Evolutionary conservation across 2,113 vertebrate species (phyloP).

Genomic region (Pomatorhinus ruficollis): DNA sequence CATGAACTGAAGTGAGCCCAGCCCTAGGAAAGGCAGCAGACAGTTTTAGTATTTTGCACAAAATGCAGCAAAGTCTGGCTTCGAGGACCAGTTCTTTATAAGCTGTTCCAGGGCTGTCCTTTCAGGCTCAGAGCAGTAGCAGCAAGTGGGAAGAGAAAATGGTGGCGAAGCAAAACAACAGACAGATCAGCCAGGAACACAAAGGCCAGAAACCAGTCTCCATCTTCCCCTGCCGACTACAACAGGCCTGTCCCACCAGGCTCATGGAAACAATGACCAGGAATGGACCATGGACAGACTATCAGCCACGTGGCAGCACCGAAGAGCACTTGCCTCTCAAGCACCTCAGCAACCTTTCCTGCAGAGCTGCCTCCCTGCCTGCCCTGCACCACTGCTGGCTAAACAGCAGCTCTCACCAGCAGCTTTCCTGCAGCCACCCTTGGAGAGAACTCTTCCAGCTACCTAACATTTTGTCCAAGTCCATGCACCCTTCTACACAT

Average conservation of each 20-base stretch:
- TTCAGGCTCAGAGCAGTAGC: neutral
- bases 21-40: neutral
- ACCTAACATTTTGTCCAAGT: neutral
- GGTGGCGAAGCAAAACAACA: accelerated
- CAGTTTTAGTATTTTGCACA: neutral
- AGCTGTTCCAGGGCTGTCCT: neutral
- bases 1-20: neutral
- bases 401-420: neutral
- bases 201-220: neutral
- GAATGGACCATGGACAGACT: neutral
- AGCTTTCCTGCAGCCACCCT: neutral
- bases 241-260: neutral
- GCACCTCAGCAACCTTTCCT: neutral
- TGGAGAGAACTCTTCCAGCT: neutral
- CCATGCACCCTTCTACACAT: neutral
- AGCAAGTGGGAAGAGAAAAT: neutral
- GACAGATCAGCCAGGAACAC: neutral
- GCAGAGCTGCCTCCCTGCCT: neutral
- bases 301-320: neutral
- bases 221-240: neutral
- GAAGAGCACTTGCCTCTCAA: neutral
- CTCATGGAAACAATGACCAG: neutral
- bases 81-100: neutral
- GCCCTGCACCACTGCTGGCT: no score
- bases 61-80: neutral